Conservation (phyloP, 2,888 invertebrate genomes). For the Diadegma fenestrale region DNA sequence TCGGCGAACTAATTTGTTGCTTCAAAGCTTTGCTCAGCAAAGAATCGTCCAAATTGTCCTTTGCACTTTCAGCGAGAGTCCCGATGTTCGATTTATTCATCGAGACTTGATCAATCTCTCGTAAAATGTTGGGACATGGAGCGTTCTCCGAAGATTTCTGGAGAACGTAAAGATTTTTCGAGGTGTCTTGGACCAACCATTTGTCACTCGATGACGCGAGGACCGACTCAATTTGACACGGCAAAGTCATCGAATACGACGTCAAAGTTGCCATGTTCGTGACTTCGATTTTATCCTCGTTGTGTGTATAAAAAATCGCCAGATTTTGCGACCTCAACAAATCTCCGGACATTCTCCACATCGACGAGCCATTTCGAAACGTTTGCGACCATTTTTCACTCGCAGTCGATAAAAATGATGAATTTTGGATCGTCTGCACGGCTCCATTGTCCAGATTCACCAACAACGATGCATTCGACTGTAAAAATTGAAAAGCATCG, state of each 20-base stretch:
- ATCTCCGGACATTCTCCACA: constrained; percentile 78
- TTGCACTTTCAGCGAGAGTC: constrained; percentile 69
- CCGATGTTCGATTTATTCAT: constrained; percentile 68
- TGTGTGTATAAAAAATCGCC: constrained; percentile 75
- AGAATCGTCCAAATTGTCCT: constrained; percentile 66
- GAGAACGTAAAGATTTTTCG: constrained; percentile 75
- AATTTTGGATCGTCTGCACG: constrained; percentile 75
- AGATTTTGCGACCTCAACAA: constrained; percentile 75
- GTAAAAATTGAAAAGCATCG: constrained; percentile 53
- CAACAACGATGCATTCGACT: constrained; percentile 81
- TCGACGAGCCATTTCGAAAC: constrained; percentile 70
- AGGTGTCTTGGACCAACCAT: constrained; percentile 82
- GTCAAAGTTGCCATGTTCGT: constrained; percentile 79
- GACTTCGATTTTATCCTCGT: constrained; percentile 80
- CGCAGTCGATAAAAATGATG: constrained; percentile 78
- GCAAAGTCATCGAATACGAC: constrained; percentile 79
- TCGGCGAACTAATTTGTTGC: constrained; percentile 84
- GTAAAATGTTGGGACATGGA: constrained; percentile 81
- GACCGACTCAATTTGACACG: constrained; percentile 81
- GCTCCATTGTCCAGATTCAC: constrained; percentile 78
- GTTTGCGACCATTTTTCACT: constrained; percentile 77
- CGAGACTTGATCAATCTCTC: constrained; percentile 73
- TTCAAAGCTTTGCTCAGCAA: constrained; percentile 82
- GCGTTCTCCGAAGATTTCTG: constrained; percentile 73
- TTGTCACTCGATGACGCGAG: constrained; percentile 77